These are phyloP conservation scores for Tyrannus savana DNA, from an alignment of 2,113 vertebrate species.

Conservation along the genomic window DNA sequence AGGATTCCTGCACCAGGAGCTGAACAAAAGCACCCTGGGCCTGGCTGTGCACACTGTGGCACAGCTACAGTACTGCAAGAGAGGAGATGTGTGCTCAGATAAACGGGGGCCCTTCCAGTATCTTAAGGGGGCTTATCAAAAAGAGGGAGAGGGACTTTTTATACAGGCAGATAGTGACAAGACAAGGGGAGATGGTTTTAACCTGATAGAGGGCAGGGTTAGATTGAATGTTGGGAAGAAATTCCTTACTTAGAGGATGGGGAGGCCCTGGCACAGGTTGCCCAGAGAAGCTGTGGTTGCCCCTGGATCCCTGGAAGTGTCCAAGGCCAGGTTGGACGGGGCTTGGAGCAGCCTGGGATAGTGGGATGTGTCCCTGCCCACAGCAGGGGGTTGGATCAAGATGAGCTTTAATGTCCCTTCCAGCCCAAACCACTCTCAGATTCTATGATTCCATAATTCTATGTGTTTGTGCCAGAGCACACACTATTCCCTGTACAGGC, in stretches of 20 bases:
- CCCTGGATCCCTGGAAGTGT: not conserved
- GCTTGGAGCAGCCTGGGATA: not conserved
- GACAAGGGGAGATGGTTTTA: not conserved
- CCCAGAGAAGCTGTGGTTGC: not conserved
- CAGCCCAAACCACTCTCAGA: not conserved
- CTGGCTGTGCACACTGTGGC: not conserved
- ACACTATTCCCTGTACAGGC: accelerated
- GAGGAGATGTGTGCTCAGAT: accelerated
- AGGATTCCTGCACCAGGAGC: not conserved
- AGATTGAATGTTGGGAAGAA: not conserved
- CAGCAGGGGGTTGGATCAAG: not conserved
- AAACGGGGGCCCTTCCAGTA: not conserved
- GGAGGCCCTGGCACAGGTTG: not conserved
- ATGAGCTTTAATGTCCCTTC: not conserved
- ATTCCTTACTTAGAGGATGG: not conserved
- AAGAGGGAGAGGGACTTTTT: not conserved
- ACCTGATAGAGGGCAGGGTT: not conserved
- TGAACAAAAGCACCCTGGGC: not conserved
- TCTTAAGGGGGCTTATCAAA: not conserved
- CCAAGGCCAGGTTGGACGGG: not conserved
- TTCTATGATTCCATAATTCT: not conserved
- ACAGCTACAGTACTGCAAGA: not conserved
- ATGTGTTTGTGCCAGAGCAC: not conserved
- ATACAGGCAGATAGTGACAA: not conserved
- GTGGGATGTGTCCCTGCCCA: not conserved